Percentiles rank a stretch among this genome's conserved stretches.
phyloP scores from a whole-genome alignment of 1,140 invertebrate species.

The Saccostrea cuccullata region DNA sequence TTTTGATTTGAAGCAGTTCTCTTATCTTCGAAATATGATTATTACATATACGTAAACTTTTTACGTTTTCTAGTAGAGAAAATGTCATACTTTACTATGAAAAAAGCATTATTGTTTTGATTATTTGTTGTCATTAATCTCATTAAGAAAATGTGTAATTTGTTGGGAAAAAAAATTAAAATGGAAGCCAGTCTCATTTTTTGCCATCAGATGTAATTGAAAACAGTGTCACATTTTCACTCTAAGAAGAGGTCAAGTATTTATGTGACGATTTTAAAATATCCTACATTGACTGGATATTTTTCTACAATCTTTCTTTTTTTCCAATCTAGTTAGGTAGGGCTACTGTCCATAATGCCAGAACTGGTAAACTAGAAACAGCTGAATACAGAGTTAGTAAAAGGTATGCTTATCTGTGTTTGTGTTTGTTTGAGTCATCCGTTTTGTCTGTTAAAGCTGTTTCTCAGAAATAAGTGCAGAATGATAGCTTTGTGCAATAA shows the following conservation, averaged over 20 bases:
- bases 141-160: too few relatives aligned
- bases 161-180: too few relatives aligned
- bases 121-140: neutral
- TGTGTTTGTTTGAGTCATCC: neutral
- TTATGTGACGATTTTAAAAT: too few relatives aligned
- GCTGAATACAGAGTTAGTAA: slow-evolving; percentile 57
- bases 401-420: slow-evolving; percentile 42
- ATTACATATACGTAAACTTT: neutral
- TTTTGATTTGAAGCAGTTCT: slow-evolving; percentile 1
- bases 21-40: neutral
- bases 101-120: neutral
- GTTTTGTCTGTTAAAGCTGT: neutral
- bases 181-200: too few relatives aligned
- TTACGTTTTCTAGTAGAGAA: neutral
- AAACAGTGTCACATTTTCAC: neutral
- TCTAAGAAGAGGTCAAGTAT: neutral
- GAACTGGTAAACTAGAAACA: slow-evolving; percentile 56
- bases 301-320: slow-evolving; percentile 15
- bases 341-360: slow-evolving; percentile 56
- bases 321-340: slow-evolving; percentile 48
- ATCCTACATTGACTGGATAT: neutral
- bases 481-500: too few relatives aligned
- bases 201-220: too few relatives aligned
- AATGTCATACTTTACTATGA: neutral
- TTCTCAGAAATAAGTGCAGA: too few relatives aligned